Evolutionary conservation across 2,888 invertebrate genomes (phyloP).

Genomic region (Eledona agricola): DNA sequence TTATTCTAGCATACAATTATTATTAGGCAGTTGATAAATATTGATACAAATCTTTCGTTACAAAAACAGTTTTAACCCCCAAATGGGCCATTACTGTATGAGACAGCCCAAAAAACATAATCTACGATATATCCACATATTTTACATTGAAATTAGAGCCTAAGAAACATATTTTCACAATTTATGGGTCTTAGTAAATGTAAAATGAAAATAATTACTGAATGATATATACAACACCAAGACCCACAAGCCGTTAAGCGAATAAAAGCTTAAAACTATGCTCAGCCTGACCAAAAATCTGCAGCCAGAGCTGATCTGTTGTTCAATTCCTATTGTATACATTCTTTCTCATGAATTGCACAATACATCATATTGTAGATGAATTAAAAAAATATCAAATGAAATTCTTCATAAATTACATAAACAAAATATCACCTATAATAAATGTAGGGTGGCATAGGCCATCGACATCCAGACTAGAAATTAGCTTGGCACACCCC

Average conservation of each 20-base stretch:
- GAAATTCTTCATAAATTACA: constrained; percentile 50
- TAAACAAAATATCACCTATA: constrained; percentile 53
- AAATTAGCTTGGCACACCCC: constrained; percentile 54
- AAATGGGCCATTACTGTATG: constrained; percentile 40
- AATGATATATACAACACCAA: constrained; percentile 52
- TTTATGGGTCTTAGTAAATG: constrained; percentile 50
- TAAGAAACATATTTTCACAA: constrained; percentile 55
- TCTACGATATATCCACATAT: constrained; percentile 63
- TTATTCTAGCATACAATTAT: constrained; percentile 56
- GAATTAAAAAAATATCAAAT: constrained; percentile 47
- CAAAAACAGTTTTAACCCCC: constrained; percentile 55
- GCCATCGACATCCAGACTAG: constrained; percentile 56
- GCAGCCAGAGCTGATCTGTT: constrained; percentile 49
- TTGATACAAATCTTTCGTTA: constrained; percentile 59
- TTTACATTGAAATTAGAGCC: constrained; percentile 62
- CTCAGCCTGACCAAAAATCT: constrained; percentile 47
- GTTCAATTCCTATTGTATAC: constrained; percentile 48
- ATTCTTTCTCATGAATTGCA: constrained; percentile 51
- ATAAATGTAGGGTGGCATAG: constrained; percentile 47
- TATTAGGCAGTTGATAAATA: constrained; percentile 60
- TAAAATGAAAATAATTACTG: constrained; percentile 40
- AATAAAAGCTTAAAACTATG: constrained; percentile 53
- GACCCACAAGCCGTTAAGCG: constrained; percentile 54
- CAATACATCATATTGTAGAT: constrained; percentile 46
- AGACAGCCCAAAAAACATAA: constrained; percentile 46